Evolutionary conservation across 2,113 vertebrate species (phyloP).

Genomic region (Arenaria interpres): DNA sequence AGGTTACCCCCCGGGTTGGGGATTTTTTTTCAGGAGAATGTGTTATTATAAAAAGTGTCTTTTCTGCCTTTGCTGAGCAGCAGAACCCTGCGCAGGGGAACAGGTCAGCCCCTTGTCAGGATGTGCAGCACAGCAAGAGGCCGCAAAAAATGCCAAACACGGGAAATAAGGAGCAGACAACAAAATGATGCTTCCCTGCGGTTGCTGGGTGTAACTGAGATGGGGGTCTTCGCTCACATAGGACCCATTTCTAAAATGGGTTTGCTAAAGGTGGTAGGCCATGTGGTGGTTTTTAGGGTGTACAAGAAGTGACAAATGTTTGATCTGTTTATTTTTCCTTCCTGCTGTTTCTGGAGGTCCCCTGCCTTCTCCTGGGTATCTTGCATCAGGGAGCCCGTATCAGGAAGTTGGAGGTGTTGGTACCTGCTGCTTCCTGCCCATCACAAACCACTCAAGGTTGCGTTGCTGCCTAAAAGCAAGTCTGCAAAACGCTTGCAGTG

Average conservation of each 20-base stretch:
- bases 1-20: not conserved
- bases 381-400: not conserved
- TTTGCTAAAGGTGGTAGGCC: not conserved
- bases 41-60: not conserved
- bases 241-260: not conserved
- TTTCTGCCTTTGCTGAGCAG: not conserved
- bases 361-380: fast-evolving
- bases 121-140: not conserved
- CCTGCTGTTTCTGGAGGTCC: not conserved
- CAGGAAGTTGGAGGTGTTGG: not conserved
- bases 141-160: not conserved
- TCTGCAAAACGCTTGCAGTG: not conserved
- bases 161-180: not conserved
- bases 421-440: not conserved
- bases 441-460: not conserved
- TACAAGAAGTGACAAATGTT: not conserved
- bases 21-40: not conserved
- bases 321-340: not conserved
- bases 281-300: not conserved
- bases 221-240: not conserved
- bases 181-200: not conserved
- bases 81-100: not conserved
- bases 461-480: not conserved
- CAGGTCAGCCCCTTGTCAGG: not conserved
- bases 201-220: not conserved